These are phyloP conservation scores for Deilephila porcellus DNA, from an alignment of 2,888 invertebrate species.

Conservation along the genomic window DNA sequence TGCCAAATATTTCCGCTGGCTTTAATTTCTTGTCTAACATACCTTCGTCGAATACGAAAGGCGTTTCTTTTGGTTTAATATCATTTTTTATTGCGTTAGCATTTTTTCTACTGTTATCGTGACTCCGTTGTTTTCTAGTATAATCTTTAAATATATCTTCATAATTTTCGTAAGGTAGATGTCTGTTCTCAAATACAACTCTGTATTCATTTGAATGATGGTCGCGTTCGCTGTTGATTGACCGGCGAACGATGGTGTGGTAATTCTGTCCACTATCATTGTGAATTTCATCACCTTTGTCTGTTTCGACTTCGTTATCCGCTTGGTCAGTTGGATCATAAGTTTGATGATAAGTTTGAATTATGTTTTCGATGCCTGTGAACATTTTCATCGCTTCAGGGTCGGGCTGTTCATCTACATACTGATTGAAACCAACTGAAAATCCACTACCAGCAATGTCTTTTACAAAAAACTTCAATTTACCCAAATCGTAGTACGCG, in stretches of 20 bases:
- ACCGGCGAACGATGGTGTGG: conserved; percentile 52
- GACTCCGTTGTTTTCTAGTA: too few relatives aligned
- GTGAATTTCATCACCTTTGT: conserved; percentile 35
- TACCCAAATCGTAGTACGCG: conserved; percentile 54
- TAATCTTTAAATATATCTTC: conserved; percentile 53
- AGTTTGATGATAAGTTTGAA: conserved; percentile 64
- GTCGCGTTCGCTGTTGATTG: conserved; percentile 47
- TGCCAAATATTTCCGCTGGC: conserved; percentile 60
- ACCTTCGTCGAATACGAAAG: conserved; percentile 50
- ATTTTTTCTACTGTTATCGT: conserved; percentile 34
- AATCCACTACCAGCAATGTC: conserved; percentile 72
- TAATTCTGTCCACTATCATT: conserved; percentile 35
- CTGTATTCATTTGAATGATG: conserved; percentile 61
- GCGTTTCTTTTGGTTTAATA: conserved; percentile 31
- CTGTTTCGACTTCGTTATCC: conserved; percentile 34
- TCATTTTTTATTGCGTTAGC: conserved; percentile 31
- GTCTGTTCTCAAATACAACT: conserved; percentile 51
- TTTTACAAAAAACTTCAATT: conserved; percentile 66
- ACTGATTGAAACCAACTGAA: conserved; percentile 73
- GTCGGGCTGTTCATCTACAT: conserved; percentile 69
- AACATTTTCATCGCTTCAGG: conserved; percentile 67
- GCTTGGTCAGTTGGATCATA: conserved; percentile 48
- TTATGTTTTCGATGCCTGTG: conserved; percentile 66
- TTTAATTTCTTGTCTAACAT: conserved; percentile 59
- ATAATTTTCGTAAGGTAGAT: conserved; percentile 54